Percentiles rank a stretch among this genome's conserved stretches.
These are phyloP conservation scores for Hippocampus barbouri DNA, from an alignment of 2,113 vertebrate genomes.

Conservation along the genomic window DNA sequence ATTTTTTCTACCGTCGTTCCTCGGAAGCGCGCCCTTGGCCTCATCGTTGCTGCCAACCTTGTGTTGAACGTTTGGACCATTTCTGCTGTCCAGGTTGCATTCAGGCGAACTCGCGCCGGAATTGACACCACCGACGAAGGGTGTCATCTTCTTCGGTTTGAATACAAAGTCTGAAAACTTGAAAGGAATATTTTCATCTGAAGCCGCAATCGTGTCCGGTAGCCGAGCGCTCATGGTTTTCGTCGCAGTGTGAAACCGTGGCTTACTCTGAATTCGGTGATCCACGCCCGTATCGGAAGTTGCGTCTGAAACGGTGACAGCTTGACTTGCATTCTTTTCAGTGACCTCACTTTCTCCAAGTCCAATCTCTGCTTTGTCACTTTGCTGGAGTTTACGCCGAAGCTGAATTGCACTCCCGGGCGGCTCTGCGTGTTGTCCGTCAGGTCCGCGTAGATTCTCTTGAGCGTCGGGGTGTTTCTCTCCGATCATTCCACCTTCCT, in stretches of 20 bases:
- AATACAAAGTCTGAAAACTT: conserved; percentile 64
- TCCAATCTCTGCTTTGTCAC: background rate
- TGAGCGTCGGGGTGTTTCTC: background rate
- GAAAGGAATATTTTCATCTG: conserved; percentile 13
- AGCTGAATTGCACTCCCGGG: conserved; percentile 31
- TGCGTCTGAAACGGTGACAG: background rate
- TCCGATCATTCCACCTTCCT: background rate
- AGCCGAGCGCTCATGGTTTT: background rate
- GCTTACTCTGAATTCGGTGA: background rate
- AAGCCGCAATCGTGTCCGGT: background rate
- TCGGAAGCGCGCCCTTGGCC: background rate
- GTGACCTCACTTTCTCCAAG: background rate
- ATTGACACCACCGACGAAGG: background rate
- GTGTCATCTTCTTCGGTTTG: conserved; percentile 42
- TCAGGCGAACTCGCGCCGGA: background rate
- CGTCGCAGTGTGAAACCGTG: background rate
- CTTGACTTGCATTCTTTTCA: background rate
- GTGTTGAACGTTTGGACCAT: background rate
- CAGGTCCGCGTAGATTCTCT: background rate
- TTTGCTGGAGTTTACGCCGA: background rate
- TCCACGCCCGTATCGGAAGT: background rate
- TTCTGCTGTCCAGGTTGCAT: background rate
- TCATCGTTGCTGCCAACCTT: background rate
- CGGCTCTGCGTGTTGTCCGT: background rate
- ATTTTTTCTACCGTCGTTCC: background rate